phyloP scores from a whole-genome alignment of 2,888 invertebrate species.

The Clanis bilineata region DNA sequence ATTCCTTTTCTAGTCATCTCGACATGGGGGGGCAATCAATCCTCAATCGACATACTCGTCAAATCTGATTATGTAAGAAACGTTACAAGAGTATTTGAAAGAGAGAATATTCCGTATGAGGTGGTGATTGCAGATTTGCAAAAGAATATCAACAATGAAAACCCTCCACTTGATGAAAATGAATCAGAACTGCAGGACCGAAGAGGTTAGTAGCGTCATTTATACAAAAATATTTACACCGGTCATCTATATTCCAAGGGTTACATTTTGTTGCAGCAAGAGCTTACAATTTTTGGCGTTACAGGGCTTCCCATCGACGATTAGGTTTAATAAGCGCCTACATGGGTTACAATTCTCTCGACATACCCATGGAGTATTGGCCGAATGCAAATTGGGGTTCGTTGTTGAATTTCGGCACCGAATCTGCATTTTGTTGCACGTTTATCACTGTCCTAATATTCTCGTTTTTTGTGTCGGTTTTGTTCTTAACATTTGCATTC shows the following conservation, averaged over 20 bases:
- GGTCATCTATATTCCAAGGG: slow-evolving; percentile 62
- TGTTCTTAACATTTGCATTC: slow-evolving; percentile 28
- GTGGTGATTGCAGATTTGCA: slow-evolving; percentile 91
- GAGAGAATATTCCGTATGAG: slow-evolving; percentile 84
- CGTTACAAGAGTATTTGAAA: slow-evolving; percentile 83
- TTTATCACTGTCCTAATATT: slow-evolving; percentile 39
- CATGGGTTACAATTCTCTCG: slow-evolving; percentile 80
- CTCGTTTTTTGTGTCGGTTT: slow-evolving; percentile 24
- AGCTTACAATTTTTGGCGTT: slow-evolving; percentile 83
- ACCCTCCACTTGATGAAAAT: slow-evolving; percentile 86
- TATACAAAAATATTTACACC: slow-evolving; percentile 20
- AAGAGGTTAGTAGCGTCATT: slow-evolving; percentile 78
- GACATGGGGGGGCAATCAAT: slow-evolving; percentile 85
- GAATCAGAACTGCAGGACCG: slow-evolving; percentile 86
- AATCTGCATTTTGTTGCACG: slow-evolving; percentile 44
- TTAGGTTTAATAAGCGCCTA: slow-evolving; percentile 70
- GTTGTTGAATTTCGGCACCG: slow-evolving; percentile 66
- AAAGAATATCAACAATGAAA: slow-evolving; percentile 89
- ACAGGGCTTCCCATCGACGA: slow-evolving; percentile 72
- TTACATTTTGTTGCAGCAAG: slow-evolving; percentile 77
- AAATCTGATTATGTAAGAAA: slow-evolving; percentile 84
- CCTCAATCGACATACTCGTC: slow-evolving; percentile 87
- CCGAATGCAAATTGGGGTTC: slow-evolving; percentile 84
- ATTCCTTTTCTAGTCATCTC: slow-evolving; percentile 77
- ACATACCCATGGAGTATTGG: slow-evolving; percentile 82